These are phyloP conservation scores for Platygyra sinensis DNA, from an alignment of 64 coral and sea anemone genomes.

Conservation along the genomic window DNA sequence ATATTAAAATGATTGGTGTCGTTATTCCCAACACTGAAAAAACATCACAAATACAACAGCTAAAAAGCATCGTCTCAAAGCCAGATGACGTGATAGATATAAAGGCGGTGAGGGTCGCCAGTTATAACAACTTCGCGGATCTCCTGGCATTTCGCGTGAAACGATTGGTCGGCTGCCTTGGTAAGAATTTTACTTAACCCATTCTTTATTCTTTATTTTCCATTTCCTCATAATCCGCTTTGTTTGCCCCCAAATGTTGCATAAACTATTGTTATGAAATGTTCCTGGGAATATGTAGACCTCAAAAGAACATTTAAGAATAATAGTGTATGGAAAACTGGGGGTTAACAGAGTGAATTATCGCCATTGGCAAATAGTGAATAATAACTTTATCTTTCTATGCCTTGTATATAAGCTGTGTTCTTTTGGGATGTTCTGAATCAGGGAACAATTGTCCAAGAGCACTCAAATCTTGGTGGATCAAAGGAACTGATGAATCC, in stretches of 20 bases:
- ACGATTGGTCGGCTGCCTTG: not conserved
- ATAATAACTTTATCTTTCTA: no score
- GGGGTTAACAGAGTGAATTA: no score
- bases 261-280: no score
- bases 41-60: conserved; percentile 31
- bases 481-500: no score
- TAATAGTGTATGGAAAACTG: not conserved
- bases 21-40: not conserved
- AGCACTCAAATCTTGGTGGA: no score
- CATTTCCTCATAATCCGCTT: no score
- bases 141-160: conserved; percentile 2
- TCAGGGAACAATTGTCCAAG: no score
- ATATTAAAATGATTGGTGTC: conserved; percentile 46
- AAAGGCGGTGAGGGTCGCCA: not conserved
- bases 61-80: conserved; percentile 37
- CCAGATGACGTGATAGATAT: conserved; percentile 18
- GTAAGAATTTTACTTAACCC: not conserved
- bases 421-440: no score
- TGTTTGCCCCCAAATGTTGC: no score
- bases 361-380: no score
- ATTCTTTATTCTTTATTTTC: no score
- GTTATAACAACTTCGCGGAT: conserved; percentile 8
- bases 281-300: not conserved
- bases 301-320: not conserved
- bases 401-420: no score